A percentile compares a stretch with the other conserved stretches of the same genome.
Evolutionary conservation across 2,888 invertebrate species (phyloP).

Genomic region (Orchesella flavescens): DNA sequence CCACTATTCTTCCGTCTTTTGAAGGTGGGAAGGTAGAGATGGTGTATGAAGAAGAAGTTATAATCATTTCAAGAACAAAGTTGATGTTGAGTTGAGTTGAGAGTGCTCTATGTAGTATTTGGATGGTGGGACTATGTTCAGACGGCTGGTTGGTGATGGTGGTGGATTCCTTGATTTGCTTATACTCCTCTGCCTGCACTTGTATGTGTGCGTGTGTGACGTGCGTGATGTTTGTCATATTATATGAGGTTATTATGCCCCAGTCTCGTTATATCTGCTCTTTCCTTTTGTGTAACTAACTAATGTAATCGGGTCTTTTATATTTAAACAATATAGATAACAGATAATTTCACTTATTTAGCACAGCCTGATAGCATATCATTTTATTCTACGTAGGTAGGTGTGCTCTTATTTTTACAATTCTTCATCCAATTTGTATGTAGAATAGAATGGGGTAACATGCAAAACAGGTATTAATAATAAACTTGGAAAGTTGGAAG

Average conservation of each 20-base stretch:
- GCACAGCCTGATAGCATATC: neutral
- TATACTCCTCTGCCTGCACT: neutral
- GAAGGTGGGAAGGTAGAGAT: too few species aligned
- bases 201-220: neutral
- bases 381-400: neutral
- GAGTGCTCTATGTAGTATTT: too few species aligned
- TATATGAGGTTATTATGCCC: neutral
- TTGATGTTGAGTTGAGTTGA: too few species aligned
- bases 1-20: too few species aligned
- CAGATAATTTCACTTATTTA: constrained; percentile 11
- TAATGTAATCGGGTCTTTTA: constrained; percentile 3
- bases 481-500: too few species aligned
- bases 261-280: neutral
- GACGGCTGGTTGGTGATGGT: neutral
- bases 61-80: too few species aligned
- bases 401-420: neutral
- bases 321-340: neutral
- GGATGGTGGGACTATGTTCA: neutral
- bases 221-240: constrained; percentile 12
- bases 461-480: too few species aligned
- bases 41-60: too few species aligned
- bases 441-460: too few species aligned
- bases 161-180: neutral
- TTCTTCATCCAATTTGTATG: too few species aligned
- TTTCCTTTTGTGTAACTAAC: neutral